Percentiles rank a stretch among this genome's conserved stretches.
These are phyloP conservation scores for Neodiprion virginianus DNA, from an alignment of 1,140 invertebrate genomes.

Conservation along the genomic window DNA sequence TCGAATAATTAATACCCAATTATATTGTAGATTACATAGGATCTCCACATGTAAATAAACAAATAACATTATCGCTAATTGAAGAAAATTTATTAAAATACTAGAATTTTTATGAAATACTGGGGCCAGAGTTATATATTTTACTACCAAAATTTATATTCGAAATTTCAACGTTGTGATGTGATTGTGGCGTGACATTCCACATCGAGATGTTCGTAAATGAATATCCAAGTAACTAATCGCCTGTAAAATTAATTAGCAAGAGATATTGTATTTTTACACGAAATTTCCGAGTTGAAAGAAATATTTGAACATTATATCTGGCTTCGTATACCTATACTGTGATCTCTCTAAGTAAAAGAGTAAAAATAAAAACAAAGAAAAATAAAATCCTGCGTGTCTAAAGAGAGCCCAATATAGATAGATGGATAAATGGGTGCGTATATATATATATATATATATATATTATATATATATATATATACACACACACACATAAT, in stretches of 20 bases:
- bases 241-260: slow-evolving; percentile 16
- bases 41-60: slow-evolving; percentile 3
- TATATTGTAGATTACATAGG: background rate
- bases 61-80: background rate
- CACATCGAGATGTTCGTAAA: slow-evolving; percentile 44
- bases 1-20: background rate
- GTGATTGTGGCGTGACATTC: slow-evolving; percentile 59
- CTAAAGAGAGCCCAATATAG: slow-evolving; percentile 31
- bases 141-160: slow-evolving; percentile 63
- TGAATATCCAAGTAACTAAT: slow-evolving; percentile 36
- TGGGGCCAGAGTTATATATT: slow-evolving; percentile 60
- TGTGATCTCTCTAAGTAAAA: slow-evolving; percentile 60
- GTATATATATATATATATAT: slow-evolving; percentile 17
- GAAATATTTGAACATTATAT: slow-evolving; percentile 37
- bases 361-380: slow-evolving; percentile 40
- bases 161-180: slow-evolving; percentile 59
- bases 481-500: slow-evolving; percentile 12
- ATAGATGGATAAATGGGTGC: slow-evolving; percentile 33
- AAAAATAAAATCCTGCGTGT: slow-evolving; percentile 21
- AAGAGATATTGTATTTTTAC: slow-evolving; percentile 31
- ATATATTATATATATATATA: slow-evolving; percentile 32
- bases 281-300: slow-evolving; percentile 28
- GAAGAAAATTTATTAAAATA: slow-evolving; percentile 30
- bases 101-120: slow-evolving; percentile 53
- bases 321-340: slow-evolving; percentile 58